Base-by-base conservation (phyloP, 1,140 invertebrate genomes). In the Melanaphis sacchari region DNA sequence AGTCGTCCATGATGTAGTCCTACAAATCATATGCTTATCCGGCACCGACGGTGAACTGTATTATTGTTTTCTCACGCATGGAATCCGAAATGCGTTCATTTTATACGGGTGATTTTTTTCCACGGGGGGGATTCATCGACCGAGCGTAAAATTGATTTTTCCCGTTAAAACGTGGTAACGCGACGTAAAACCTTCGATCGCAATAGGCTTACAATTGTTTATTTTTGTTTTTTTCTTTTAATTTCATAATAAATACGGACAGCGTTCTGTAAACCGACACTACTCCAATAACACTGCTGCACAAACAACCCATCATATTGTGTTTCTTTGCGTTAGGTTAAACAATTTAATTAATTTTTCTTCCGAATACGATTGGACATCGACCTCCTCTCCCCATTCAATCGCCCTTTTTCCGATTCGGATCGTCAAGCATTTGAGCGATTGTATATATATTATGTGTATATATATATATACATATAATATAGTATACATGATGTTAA, bases 1-100 rank as follows among this genome's bases (percentile, higher is more conserved):
- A 24, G 21, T 40, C n/a, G 11, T 38, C 26, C 40, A n/a, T 18
- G 31, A 66, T 66, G 31, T 15, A 43, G 15, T 49, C 85, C n/a
- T 11, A 90, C 87, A 89, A 89, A 89, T 89, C 87, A 54, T 59
- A 90, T 43, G 3, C 49, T 90, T 90, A 90, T 59, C 49, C 88
- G 49, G 38, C 49, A 9, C 36, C 49, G 49, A 2, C 38, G 40
- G 66, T 11, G 41, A 24, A 31, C 24, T 31, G 24, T 31, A 36
- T 43, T 90, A 40, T 38, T 38, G 38, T 90, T 54, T 89, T 90
- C 49, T 40, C 88, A 59, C 49, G 85, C 31, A 31, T 5, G 41
- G 24, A 41, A 3, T 46, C 41, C 9, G n/a, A 49, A 49, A 43
- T 0, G 26, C 46, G 43, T 49, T 22, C 43, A 31, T 49, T 49